phyloP scores from a whole-genome alignment of 2,888 invertebrate species.

The Sphaerophoria rueppellii region DNA sequence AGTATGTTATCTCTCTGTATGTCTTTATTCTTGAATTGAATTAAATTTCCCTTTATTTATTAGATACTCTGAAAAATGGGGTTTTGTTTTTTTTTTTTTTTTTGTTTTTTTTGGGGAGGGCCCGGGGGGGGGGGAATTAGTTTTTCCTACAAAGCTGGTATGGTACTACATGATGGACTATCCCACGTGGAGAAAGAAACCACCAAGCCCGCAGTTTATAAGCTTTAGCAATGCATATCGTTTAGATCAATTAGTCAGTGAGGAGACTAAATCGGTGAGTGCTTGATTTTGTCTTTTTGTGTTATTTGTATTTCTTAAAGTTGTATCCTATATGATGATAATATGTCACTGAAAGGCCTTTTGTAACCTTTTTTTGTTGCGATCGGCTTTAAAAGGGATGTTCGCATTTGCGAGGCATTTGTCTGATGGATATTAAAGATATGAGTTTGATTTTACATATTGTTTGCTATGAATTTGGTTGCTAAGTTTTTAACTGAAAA shows the following conservation, averaged over 20 bases:
- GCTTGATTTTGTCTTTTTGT: background rate
- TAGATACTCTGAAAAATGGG: constrained; percentile 90
- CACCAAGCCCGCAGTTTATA: constrained; percentile 88
- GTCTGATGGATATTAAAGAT: constrained; percentile 74
- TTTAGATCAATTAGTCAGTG: constrained; percentile 85
- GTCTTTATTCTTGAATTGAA: background rate
- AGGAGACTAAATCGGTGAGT: constrained; percentile 79
- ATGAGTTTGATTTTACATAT: background rate
- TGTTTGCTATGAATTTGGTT: background rate
- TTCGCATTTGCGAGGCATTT: constrained; percentile 78
- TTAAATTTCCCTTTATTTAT: constrained; percentile 7
- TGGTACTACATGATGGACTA: constrained; percentile 95
- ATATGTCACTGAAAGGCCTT: constrained; percentile 74
- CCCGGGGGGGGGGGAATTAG: too few relatives aligned
- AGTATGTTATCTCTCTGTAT: constrained; percentile 78
- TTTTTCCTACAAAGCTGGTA: constrained; percentile 94
- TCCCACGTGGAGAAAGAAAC: constrained; percentile 91
- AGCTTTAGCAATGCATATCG: constrained; percentile 89
- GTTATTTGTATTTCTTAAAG: background rate
- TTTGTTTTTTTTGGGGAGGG: too few relatives aligned
- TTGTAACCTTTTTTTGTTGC: constrained; percentile 76
- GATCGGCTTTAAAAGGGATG: constrained; percentile 74
- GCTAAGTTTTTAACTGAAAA: background rate
- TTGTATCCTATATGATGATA: constrained; percentile 75
- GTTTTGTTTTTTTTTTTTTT: too few relatives aligned